phyloP scores from a whole-genome alignment of 2,888 invertebrate genomes.

The Prostheceraeus crozeri region DNA sequence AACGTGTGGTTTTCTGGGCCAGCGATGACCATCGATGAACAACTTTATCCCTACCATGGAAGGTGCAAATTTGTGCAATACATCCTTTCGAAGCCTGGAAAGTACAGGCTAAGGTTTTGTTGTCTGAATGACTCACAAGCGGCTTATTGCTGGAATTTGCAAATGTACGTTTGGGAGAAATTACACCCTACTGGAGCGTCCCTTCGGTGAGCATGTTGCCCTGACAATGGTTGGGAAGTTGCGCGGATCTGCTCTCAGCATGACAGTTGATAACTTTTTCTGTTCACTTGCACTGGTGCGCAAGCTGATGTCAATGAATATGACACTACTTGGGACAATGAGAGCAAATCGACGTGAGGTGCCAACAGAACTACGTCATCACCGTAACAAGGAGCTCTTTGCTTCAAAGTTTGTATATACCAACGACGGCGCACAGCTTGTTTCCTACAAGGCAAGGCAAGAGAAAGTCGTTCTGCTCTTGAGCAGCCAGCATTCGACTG shows the following conservation, averaged over 20 bases:
- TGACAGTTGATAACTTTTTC: slow-evolving; percentile 22
- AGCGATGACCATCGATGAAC: slow-evolving; percentile 6
- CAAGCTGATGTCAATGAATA: not conserved
- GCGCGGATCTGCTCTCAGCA: slow-evolving; percentile 15
- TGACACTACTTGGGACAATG: slow-evolving; percentile 20
- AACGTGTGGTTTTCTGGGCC: not conserved
- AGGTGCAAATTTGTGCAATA: not conserved
- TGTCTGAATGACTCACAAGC: slow-evolving; percentile 2
- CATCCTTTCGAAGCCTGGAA: slow-evolving; percentile 4
- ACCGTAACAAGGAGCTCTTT: slow-evolving; percentile 4
- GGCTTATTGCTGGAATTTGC: slow-evolving; percentile 14
- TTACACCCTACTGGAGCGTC: not conserved
- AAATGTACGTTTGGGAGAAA: not conserved
- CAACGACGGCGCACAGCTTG: slow-evolving; percentile 12
- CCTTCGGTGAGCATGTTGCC: slow-evolving; percentile 21
- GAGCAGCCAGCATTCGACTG: not conserved
- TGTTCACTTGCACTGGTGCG: slow-evolving; percentile 26
- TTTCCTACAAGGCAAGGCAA: slow-evolving; percentile 2
- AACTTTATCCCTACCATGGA: slow-evolving; percentile 9
- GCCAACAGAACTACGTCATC: slow-evolving; percentile 5
- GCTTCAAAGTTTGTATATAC: slow-evolving; percentile 25
- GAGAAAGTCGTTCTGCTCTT: not conserved
- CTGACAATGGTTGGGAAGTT: slow-evolving; percentile 1
- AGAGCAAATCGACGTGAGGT: slow-evolving; percentile 13
- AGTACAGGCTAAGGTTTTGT: slow-evolving; percentile 7